Evolutionary conservation across 2,888 invertebrate species (phyloP).

Genomic region (Neoaliturus tenellus): DNA sequence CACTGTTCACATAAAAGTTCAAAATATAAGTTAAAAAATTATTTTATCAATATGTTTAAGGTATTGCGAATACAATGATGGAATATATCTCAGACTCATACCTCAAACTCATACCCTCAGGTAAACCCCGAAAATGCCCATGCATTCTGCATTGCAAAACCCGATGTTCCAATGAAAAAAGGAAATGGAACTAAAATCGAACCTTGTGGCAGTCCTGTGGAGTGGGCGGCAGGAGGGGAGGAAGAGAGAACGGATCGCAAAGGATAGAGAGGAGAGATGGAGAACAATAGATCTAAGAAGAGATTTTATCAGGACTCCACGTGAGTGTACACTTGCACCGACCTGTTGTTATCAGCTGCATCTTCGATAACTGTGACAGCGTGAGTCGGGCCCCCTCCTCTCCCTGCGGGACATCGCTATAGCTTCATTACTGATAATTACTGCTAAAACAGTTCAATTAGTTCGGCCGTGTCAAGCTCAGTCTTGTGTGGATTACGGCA

Average conservation of each 20-base stretch:
- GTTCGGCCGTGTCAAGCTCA: neutral
- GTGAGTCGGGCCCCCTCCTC: neutral
- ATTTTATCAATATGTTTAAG: too few species aligned
- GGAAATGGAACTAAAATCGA: too few species aligned
- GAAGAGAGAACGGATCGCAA: neutral
- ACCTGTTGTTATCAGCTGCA: constrained; percentile 17
- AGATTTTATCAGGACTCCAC: constrained; percentile 8
- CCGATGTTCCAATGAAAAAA: too few species aligned
- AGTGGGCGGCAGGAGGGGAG: neutral
- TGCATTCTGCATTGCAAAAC: too few species aligned
- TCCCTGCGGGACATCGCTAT: neutral
- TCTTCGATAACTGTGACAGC: neutral
- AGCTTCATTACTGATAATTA: constrained; percentile 29
- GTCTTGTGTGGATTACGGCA: too few species aligned
- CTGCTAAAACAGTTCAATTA: neutral
- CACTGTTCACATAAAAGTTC: too few species aligned
- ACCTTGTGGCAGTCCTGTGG: neutral
- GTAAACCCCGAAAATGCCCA: too few species aligned
- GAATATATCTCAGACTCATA: too few species aligned
- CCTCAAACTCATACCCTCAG: too few species aligned
- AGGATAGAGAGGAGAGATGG: neutral
- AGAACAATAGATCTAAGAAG: constrained; percentile 20
- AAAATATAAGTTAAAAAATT: too few species aligned
- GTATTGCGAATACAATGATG: too few species aligned
- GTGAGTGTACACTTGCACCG: constrained; percentile 34